Evolutionary conservation across 2,113 vertebrate genomes (phyloP), one percentile per base, ranked within the genome.

Genomic region (Cynopterus brachyotis): DNA sequence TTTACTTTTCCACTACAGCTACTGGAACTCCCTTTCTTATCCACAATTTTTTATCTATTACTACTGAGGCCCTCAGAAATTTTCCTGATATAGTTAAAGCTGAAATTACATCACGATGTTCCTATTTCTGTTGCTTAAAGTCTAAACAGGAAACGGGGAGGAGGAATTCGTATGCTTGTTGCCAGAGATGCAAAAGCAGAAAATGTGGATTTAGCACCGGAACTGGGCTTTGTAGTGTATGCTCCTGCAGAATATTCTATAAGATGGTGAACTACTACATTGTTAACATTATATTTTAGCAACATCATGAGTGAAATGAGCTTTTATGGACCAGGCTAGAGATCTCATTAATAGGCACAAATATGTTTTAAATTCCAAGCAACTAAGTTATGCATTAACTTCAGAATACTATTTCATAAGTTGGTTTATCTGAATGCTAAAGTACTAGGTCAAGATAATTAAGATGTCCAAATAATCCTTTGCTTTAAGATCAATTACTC

Each of bases 321-420:
- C 20, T 97, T 94, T 95, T 92, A 87, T 62, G 60, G 81, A 62
- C 91, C 59, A 92, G 55, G 94, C 72, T 91, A 73, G 72, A 73
- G 89, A 95, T 26, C 37, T 94, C 55, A 94, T 73, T 95, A 88
- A 85, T n/a, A 84, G 32, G 26, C 75, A 96, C 88, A 96, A 92
- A 88, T 59, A 75, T 2, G 28, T 64, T 91, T 95, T 94, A 91
- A 96, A 92, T 88, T 88, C 88, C 37, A 96, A 97, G 76, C 62
- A 96, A 76, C 26, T 59, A 94, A 91, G 62, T 76, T 95, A 50
- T 26, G 55, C 40, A 26, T 89, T 88, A 64, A 92, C 55, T 76
- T 88, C 30, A 90, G 76, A 96, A 94, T 62, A 88, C 15, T 53
- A 47, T 86, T 90, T 76, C 84, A 45, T 72, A 72, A 73, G 47